phyloP scores from a whole-genome alignment of 2,113 vertebrate species.

The Crotophaga sulcirostris region DNA sequence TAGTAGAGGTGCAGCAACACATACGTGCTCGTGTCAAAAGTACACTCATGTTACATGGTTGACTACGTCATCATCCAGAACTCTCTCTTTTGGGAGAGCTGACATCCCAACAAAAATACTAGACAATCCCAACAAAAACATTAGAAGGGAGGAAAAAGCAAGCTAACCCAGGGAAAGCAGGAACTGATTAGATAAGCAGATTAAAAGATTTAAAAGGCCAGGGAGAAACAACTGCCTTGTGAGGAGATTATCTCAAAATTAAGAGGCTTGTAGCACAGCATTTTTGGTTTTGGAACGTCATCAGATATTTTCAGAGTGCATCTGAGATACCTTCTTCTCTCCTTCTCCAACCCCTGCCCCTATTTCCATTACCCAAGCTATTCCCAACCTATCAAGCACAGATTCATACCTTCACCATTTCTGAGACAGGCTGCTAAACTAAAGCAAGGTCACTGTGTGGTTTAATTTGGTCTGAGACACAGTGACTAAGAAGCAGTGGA shows the following conservation, averaged over 20 bases:
- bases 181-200: not conserved
- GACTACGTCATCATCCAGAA: not conserved
- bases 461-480: not conserved
- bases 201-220: not conserved
- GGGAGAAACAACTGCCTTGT: not conserved
- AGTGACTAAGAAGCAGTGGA: not conserved
- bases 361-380: not conserved
- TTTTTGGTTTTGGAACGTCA: not conserved
- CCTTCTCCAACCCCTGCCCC: not conserved
- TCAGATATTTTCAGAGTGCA: not conserved
- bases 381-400: not conserved
- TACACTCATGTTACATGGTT: not conserved
- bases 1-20: not conserved
- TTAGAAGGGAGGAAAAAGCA: not conserved
- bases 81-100: not conserved
- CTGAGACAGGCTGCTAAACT: not conserved
- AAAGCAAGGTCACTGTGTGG: not conserved
- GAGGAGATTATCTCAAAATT: not conserved
- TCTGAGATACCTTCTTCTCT: not conserved
- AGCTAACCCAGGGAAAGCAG: not conserved
- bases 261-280: rapidly evolving
- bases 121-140: not conserved
- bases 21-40: not conserved
- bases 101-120: not conserved
- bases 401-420: not conserved